Percentiles rank a stretch among this genome's conserved stretches.
Evolutionary conservation across 2,797 vertebrate genomes (phyloP).

Genomic region (Microctenopoma lineatum): DNA sequence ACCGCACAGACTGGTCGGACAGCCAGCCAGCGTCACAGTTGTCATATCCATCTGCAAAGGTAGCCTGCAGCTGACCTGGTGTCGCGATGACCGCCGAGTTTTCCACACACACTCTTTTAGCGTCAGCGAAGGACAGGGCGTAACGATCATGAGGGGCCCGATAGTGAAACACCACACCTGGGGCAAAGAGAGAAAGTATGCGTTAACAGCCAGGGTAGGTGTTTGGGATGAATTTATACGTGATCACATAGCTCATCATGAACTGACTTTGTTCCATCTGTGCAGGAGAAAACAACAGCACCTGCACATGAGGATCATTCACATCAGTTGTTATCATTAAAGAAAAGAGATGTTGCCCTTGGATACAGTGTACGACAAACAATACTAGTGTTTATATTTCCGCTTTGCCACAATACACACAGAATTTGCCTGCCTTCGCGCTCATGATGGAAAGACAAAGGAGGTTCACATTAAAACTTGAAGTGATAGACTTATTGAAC

Average conservation of each 20-base stretch:
- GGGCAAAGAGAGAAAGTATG: slow-evolving; percentile 21
- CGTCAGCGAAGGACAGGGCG: slow-evolving; percentile 86
- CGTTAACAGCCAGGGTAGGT: background rate
- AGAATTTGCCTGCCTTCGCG: slow-evolving; percentile 7
- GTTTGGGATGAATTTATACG: slow-evolving; percentile 16
- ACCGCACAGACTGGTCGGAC: slow-evolving; percentile 92
- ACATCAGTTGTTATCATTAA: slow-evolving; percentile 52
- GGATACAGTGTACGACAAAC: slow-evolving; percentile 59
- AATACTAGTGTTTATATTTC: slow-evolving; percentile 56
- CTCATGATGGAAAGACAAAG: slow-evolving; percentile 42
- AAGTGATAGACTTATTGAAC: background rate
- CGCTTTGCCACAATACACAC: slow-evolving; percentile 46
- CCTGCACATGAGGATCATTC: slow-evolving; percentile 48
- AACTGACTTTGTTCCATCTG: slow-evolving; percentile 54
- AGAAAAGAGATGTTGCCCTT: slow-evolving; percentile 60
- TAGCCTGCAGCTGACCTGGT: slow-evolving; percentile 89
- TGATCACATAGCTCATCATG: slow-evolving; percentile 35
- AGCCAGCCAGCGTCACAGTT: slow-evolving; percentile 98
- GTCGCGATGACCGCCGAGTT: slow-evolving; percentile 89
- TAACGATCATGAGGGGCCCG: slow-evolving; percentile 90
- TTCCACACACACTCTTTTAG: slow-evolving; percentile 87
- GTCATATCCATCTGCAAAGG: slow-evolving; percentile 94
- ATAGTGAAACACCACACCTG: slow-evolving; percentile 96
- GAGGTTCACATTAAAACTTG: slow-evolving; percentile 31
- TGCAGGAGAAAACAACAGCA: slow-evolving; percentile 23